Base-by-base conservation (phyloP, 2,888 invertebrate species). In the Petrolisthes cinctipes region DNA sequence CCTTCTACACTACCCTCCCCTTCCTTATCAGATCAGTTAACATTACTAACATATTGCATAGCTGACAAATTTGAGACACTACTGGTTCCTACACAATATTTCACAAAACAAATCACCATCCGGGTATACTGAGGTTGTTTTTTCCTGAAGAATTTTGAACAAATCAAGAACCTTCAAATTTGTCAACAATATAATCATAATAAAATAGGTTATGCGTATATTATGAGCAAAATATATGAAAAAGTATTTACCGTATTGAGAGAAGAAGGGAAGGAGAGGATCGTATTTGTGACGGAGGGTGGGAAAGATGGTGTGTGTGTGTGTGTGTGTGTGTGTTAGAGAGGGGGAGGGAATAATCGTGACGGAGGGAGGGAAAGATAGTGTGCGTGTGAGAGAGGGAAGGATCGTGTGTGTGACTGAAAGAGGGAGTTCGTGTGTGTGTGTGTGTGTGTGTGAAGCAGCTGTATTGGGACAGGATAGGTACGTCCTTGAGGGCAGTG, bases 401-500 rank as follows among this genome's bases (percentile, higher is more conserved):
- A 51, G 68, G 68, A 68, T 37, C 75, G 80, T 56, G 80, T 56
- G 80, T 78, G 78, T 53, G 78, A 37, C 37, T 76, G 76, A 14
- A 51, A 37, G 76, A 37, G 76, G 6, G 73, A 14, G 73, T 73
- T 14, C 14, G 75, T 75, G 75, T 75, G 75, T 75, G 75, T 75
- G 75, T 75, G 75, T 75, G 75, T 75, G 75, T 75, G 75, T 75
- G 75, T 75, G 75, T 75, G 75, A n/a, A 79, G 76, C 37, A 53
- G 53, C 51, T 51, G 76, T 17, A 17, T 51, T 37, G 53, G 75
- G 53, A 51, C 37, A 51, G 53, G 75, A 75, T 37, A 76, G 76
- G 23, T 37, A 5, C 51, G 53, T 66, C 11, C 17, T 17, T 14
- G 66, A 66, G 66, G 17, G 17, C 1, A 14, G 11, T 2, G 76